Base-by-base conservation (phyloP, 2,113 vertebrate genomes). In the Lepus europaeus region DNA sequence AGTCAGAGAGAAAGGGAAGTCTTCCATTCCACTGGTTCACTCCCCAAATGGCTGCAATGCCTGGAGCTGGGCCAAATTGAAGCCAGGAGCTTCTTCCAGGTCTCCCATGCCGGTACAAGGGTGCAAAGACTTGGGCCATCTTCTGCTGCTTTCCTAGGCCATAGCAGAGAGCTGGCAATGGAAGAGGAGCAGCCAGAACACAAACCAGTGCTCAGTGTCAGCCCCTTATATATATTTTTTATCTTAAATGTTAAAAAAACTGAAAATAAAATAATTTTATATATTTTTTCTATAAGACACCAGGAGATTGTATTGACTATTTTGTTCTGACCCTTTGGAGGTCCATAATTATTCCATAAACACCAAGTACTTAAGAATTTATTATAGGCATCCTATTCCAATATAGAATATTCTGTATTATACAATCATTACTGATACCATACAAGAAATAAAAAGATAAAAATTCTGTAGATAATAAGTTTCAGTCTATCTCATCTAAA, bases 181-280 rank as follows among this genome's bases (percentile, higher is more conserved):
- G 45, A 45, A 45, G 6, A 45, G 56, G 56, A 59, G 17, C 19
- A 59, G 9, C 56, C 56, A 59, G 56, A 14, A 59, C 56, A 59
- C 19, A 19, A 59, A 59, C 56, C 56, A 17, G 56, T 17, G 56
- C 13, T 14, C 56, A 59, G 12, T 45, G 45, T 45, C 45, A 45
- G 45, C 45, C 45, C 45, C 45, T 45, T 45, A 45, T 45, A 45
- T 7, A 45, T 45, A 45, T 45, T 45, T 45, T 45, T 94, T 53
- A 63, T 45, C 27, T 92, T 74, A 66, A 10, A 5, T 77, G 45
- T 88, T 94, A 72, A 79, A 86, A 86, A 95, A 95, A 92, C 14
- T 80, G 59, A 86, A 95, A 82, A 51, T 77, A 84, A 90, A 66
- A 25, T 61, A 85, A 72, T 79, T 72, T 83, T 87, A n/a, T 39